Evolutionary conservation across 2,113 vertebrate genomes (phyloP), one percentile per base, ranked within the genome.

Genomic region (Dromas ardeola): DNA sequence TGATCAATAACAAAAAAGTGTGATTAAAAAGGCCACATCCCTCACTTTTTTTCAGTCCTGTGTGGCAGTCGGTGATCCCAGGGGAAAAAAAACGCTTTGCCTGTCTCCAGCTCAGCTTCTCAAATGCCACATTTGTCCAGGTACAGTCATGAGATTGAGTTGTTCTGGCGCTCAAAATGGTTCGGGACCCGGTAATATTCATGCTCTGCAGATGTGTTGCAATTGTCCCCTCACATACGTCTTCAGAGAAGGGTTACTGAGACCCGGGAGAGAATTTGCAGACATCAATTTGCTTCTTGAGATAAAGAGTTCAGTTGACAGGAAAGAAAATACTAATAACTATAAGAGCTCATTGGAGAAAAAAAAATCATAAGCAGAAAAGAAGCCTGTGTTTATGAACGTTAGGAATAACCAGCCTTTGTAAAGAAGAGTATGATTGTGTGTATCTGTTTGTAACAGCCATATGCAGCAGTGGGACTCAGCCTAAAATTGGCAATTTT

Each of bases 201-300:
- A 6, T 26, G 58, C 30, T 93, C 50, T 76, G 81, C 50, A 78
- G 89, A 73, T 59, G 50, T 53, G 43, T 58, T 72, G 61, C n/a
- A 47, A 13, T 4, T 63, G 90, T 96, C 90, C 63, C 93, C 40
- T 86, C 93, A 88, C 78, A 58, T 63, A 56, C 4, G 87, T 85
- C 93, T 93, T 79, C 92, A 95, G 79, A 69, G 70, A 62, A 89
- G 50, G 80, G 73, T n/a, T 47, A 40, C 34, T 6, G 62, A 95
- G 66, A 81, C 71, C 90, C 69, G 2, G 73, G 71, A 93, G 52
- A 83, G 62, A 88, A 26, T 78, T 81, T 81, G 87, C 76, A 89
- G 92, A n/a, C 5, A 3, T 79, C 85, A 59, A 50, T 95, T 96
- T 97, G 93, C 95, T 97, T 96, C 95, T 98, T 92, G 91, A 93